Evolutionary conservation across 1,140 invertebrate genomes (phyloP).

Genomic region (Cryptotermes secundus): DNA sequence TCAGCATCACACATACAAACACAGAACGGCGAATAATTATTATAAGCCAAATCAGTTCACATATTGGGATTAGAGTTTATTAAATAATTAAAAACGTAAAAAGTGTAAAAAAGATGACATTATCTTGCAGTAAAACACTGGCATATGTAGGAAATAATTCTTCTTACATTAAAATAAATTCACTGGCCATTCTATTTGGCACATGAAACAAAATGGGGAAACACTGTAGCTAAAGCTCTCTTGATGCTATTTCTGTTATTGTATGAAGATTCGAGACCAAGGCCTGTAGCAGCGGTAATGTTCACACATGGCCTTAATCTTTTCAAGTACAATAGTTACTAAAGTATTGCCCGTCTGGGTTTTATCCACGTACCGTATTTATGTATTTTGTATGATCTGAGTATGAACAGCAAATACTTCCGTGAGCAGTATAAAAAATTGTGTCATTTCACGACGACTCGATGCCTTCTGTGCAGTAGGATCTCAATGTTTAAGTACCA

Average conservation of each 20-base stretch:
- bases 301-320: too few species aligned
- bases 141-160: not conserved
- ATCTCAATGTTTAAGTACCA: too few species aligned
- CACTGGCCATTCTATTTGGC: slow-evolving; percentile 22
- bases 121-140: slow-evolving; percentile 21
- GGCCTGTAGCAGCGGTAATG: too few species aligned
- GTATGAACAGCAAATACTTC: too few species aligned
- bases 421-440: too few species aligned
- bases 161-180: not conserved
- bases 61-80: not conserved
- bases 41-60: too few species aligned
- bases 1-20: not conserved
- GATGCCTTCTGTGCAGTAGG: too few species aligned
- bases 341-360: too few species aligned
- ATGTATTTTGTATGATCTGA: too few species aligned
- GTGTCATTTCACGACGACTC: too few species aligned
- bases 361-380: too few species aligned
- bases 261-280: not conserved
- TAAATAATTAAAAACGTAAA: not conserved
- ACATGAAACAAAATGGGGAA: not conserved
- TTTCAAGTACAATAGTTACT: too few species aligned
- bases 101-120: not conserved
- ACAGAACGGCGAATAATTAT: not conserved
- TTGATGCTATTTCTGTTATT: not conserved
- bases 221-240: not conserved